Base-by-base conservation (phyloP, 2,797 vertebrate genomes). In the Pseudomugil tenellus region DNA sequence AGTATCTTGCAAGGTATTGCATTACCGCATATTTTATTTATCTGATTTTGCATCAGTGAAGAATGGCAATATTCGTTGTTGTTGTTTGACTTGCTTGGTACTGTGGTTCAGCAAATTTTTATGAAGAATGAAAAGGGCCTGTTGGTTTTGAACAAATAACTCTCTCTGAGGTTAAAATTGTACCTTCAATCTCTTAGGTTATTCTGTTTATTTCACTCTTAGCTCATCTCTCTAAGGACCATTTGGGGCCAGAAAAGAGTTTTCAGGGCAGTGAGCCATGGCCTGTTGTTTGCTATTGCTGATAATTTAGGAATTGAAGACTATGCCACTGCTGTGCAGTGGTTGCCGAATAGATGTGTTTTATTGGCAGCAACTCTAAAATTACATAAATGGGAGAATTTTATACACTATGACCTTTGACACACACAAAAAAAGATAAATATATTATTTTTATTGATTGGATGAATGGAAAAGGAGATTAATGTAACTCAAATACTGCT, bases 21-120 rank as follows among this genome's bases (percentile, higher is more conserved):
- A 70, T 86, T 80, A 66, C 62, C 41, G 14, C 80, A 77, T 76
- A 81, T 85, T 87, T 84, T 86, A 83, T 86, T 84, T 83, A 89
- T 86, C 79, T 84, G 58, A 81, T 37, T 71, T 71, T 72, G 53
- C 73, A 83, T 87, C 78, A 13, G 64, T 71, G 65, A 84, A 76
- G 61, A 87, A 85, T 78, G 59, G 69, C 16, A 34, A 66, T 65
- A 71, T 77, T 87, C 70, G 72, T 71, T 74, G 77, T 53, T 72
- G 73, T 46, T 62, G 77, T 77, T 63, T 6, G 5, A 74, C 72
- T 83, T 76, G 55, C 63, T 63, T 19, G 64, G 58, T 13, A 32
- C 72, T 81, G 76, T 70, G 49, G 29, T 66, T 74, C 41, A 29
- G 53, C 70, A 76, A 79, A 83, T 76, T 74, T n/a, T 65, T 54